phyloP scores from a whole-genome alignment of 1,140 invertebrate genomes.

The Drosophila cardini region DNA sequence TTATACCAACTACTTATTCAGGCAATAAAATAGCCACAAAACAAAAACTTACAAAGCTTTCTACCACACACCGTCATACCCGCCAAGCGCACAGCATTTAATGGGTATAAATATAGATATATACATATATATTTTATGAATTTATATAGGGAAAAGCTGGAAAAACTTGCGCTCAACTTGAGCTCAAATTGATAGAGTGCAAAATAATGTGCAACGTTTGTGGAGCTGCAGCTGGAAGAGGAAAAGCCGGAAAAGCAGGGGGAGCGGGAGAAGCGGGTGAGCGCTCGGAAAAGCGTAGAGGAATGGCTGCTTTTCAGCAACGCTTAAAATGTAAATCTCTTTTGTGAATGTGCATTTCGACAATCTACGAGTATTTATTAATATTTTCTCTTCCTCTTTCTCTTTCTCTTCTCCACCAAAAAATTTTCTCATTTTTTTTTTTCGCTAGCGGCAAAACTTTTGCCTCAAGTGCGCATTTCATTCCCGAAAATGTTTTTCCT shows the following conservation, averaged over 20 bases:
- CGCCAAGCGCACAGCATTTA: background rate
- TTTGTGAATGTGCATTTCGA: constrained; percentile 55
- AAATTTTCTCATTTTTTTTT: constrained; percentile 52
- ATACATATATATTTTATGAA: constrained; percentile 15
- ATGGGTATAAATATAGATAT: constrained; percentile 13
- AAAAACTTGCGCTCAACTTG: constrained; percentile 43
- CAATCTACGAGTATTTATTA: constrained; percentile 55
- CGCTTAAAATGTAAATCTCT: constrained; percentile 56
- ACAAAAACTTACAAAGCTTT: constrained; percentile 2
- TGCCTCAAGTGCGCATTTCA: constrained; percentile 46
- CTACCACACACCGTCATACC: background rate
- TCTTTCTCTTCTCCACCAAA: background rate
- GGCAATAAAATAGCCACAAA: background rate
- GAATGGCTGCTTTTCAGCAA: constrained; percentile 18
- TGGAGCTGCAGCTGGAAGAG: constrained; percentile 19
- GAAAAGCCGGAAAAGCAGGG: background rate
- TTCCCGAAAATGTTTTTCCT: constrained; percentile 46
- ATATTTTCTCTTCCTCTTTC: constrained; percentile 33
- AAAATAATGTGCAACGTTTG: constrained; percentile 79
- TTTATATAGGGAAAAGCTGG: constrained; percentile 26
- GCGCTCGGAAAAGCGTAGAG: background rate
- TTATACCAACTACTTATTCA: no score
- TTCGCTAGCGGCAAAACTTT: constrained; percentile 70
- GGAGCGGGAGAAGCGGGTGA: background rate
- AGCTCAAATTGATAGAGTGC: constrained; percentile 54